Evolutionary conservation across 2,888 invertebrate genomes (phyloP).

Genomic region (Euproctis similis): DNA sequence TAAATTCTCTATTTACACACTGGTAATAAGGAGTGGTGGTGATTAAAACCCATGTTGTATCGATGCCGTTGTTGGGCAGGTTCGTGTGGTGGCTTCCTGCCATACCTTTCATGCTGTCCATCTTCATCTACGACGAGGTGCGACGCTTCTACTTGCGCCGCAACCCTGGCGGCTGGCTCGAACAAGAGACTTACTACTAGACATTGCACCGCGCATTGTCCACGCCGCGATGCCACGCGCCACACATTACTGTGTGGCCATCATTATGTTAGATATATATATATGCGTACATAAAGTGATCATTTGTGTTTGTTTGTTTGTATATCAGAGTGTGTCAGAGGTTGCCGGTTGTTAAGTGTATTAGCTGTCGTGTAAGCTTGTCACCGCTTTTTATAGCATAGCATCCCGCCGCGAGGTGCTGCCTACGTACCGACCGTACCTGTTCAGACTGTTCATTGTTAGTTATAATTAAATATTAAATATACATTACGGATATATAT

Average conservation of each 20-base stretch:
- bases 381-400: slow-evolving; percentile 65
- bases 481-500: slow-evolving; percentile 33
- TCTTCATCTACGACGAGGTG: slow-evolving; percentile 99
- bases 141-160: slow-evolving; percentile 97
- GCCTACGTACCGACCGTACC: no score
- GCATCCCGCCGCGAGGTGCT: slow-evolving; percentile 30
- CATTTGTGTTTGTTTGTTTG: slow-evolving; percentile 67
- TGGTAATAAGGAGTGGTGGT: no score
- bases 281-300: no score
- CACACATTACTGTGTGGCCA: slow-evolving; percentile 60
- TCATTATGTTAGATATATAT: no score
- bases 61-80: slow-evolving; percentile 65
- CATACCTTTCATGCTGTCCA: slow-evolving; percentile 97
- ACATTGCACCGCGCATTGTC: slow-evolving; percentile 51
- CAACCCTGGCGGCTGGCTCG: slow-evolving; percentile 99
- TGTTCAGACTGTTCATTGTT: no score
- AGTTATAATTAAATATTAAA: no score
- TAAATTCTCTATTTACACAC: no score
- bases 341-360: slow-evolving; percentile 56
- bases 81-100: slow-evolving; percentile 99
- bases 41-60: no score
- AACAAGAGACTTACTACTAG: slow-evolving; percentile 99
- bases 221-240: slow-evolving; percentile 49
- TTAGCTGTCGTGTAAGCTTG: slow-evolving; percentile 67
- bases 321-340: slow-evolving; percentile 59